These are phyloP conservation scores for Protosalanx chinensis DNA, from an alignment of 2,797 vertebrate species.

Conservation along the genomic window DNA sequence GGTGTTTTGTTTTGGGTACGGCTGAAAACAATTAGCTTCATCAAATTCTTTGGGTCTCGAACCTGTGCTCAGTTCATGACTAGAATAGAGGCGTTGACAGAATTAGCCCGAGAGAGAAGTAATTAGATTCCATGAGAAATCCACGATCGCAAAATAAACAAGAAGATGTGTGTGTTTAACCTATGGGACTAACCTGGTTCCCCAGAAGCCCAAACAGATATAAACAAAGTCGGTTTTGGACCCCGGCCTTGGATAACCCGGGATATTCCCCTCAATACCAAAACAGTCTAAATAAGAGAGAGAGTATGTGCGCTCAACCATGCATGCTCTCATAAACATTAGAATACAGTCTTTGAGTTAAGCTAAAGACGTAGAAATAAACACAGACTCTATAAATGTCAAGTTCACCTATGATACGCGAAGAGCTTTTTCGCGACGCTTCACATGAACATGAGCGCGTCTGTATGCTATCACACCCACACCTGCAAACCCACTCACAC, in stretches of 20 bases:
- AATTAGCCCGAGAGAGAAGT: not conserved
- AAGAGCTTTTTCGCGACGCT: slow-evolving; percentile 27
- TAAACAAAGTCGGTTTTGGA: slow-evolving; percentile 9
- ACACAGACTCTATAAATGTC: slow-evolving; percentile 18
- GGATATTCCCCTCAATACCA: slow-evolving; percentile 25
- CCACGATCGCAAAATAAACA: slow-evolving; percentile 31
- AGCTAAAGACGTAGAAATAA: slow-evolving; percentile 33
- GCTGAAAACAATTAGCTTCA: slow-evolving; percentile 17
- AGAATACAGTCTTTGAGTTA: slow-evolving; percentile 41
- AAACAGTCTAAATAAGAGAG: slow-evolving; percentile 44
- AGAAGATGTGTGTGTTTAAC: slow-evolving; percentile 17
- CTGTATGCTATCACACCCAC: slow-evolving; percentile 4
- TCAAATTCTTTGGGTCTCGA: slow-evolving; percentile 14
- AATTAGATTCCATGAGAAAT: slow-evolving; percentile 48
- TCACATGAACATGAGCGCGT: slow-evolving; percentile 20
- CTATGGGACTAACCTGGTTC: slow-evolving; percentile 14
- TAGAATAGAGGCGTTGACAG: slow-evolving; percentile 29
- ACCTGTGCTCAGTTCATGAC: slow-evolving; percentile 3
- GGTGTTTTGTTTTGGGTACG: slow-evolving; percentile 54
- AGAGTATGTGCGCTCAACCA: slow-evolving; percentile 45
- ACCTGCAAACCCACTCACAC: not conserved
- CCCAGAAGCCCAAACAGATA: slow-evolving; percentile 26
- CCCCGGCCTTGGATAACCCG: slow-evolving; percentile 13
- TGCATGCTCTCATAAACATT: slow-evolving; percentile 48
- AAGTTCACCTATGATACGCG: slow-evolving; percentile 8